These are phyloP conservation scores for Stomatorhinus ivindoensis DNA, from an alignment of 2,113 vertebrate species.

Conservation along the genomic window DNA sequence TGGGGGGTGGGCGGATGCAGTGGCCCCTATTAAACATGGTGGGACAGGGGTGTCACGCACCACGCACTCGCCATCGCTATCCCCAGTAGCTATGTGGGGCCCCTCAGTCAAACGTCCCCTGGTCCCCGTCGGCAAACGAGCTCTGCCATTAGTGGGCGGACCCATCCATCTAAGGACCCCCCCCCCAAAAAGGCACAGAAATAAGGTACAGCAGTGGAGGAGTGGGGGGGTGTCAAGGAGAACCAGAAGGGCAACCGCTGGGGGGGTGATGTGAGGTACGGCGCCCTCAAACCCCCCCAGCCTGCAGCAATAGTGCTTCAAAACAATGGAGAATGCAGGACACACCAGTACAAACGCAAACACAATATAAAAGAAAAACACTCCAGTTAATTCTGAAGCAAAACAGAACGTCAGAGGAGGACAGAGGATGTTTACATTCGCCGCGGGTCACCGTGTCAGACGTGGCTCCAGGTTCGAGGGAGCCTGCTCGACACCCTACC, in stretches of 20 bases:
- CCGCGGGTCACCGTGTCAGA: not conserved
- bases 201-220: not conserved
- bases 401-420: not conserved
- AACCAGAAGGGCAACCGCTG: not conserved
- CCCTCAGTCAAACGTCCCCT: constrained; percentile 42
- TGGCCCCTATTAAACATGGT: constrained; percentile 34
- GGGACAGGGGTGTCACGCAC: constrained; percentile 28
- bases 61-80: constrained; percentile 33
- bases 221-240: not conserved
- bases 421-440: not conserved
- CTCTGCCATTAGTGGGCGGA: constrained; percentile 34
- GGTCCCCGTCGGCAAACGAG: constrained; percentile 42
- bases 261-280: not conserved
- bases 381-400: not conserved
- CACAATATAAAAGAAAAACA: not conserved
- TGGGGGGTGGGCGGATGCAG: not conserved
- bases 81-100: constrained; percentile 15
- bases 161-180: constrained; percentile 15
- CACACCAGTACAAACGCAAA: not conserved
- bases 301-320: not conserved
- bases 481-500: not conserved
- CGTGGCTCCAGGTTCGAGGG: not conserved
- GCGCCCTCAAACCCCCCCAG: not conserved
- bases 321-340: not conserved
- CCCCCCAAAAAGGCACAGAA: not conserved